Evolutionary conservation across 2,113 vertebrate species (phyloP).

Genomic region (Malurus elegans): DNA sequence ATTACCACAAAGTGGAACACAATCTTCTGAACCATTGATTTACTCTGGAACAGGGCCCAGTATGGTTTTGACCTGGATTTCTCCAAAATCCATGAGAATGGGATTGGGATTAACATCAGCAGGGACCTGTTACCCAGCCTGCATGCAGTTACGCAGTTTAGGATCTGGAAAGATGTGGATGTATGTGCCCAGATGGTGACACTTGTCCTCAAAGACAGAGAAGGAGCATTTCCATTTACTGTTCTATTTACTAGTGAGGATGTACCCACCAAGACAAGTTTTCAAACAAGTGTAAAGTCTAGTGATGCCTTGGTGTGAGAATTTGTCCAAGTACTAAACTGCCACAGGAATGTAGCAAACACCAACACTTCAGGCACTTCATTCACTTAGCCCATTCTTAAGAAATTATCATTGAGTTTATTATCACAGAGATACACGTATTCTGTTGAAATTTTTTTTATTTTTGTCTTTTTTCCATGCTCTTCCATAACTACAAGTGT

Average conservation of each 20-base stretch:
- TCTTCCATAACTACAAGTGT: background rate
- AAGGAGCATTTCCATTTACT: fast-evolving
- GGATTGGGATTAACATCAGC: background rate
- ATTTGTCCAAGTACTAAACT: background rate
- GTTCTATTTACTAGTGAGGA: background rate
- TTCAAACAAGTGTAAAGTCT: background rate
- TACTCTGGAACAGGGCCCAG: background rate
- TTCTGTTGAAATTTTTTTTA: background rate
- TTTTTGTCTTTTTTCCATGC: background rate
- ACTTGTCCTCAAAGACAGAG: background rate
- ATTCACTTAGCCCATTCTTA: background rate
- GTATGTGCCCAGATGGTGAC: background rate
- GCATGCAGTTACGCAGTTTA: background rate
- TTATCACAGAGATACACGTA: background rate
- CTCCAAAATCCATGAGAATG: background rate
- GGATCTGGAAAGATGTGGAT: background rate
- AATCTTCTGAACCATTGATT: background rate
- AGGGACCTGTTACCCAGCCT: background rate
- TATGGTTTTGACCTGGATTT: background rate
- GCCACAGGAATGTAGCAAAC: background rate
- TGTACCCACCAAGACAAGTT: background rate
- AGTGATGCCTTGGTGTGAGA: background rate
- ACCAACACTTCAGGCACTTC: background rate
- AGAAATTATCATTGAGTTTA: background rate
- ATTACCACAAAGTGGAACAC: background rate